Evolutionary conservation across 1,140 invertebrate genomes (phyloP), one percentile per base, ranked within the genome.

Genomic region (Cyclina sinensis): DNA sequence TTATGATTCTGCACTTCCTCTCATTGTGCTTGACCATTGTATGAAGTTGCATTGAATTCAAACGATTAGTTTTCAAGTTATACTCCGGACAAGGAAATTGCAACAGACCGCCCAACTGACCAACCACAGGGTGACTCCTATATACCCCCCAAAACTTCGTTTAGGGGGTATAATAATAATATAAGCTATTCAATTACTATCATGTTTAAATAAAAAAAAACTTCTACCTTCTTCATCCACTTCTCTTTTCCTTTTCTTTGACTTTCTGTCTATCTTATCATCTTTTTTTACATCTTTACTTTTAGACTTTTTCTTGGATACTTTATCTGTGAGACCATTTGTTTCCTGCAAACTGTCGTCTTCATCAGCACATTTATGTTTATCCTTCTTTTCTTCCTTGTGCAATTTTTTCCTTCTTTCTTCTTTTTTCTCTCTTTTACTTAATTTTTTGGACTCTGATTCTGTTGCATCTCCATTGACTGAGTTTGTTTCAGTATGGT

Each of bases 351-450:
- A 5, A 57, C 24, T 57, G 3, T 73, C 68, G 18, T 35, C 24
- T 7, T 1, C 39, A 39, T 73, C 68, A 21, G 11, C 14, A 14
- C 11, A n/a, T 21, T 12, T n/a, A 80, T 27, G 0, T 35, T 80
- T 54, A 24, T 82, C 80, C 37, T 82, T 82, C 39, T 82, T 82
- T 27, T 82, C 80, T 37, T 27, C 35, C 37, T 82, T 82, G 12
- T 82, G 80, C 9, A 27, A 30, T 46, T 82, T 82, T 65, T 62
- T 82, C 39, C 37, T 37, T 27, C 80, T 35, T 24, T 62, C 80
- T 46, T 82, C 57, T 35, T 82, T 82, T 65, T 82, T 82, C 16
- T 82, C 80, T 68, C 80, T 82, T 68, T 82, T 82, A 37, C 80
- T 82, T 4, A 65, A 18, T 65, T 82, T 79, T n/a, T 79, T 62